These are phyloP conservation scores for Autographa gamma DNA, from an alignment of 2,888 invertebrate genomes.

Conservation along the genomic window DNA sequence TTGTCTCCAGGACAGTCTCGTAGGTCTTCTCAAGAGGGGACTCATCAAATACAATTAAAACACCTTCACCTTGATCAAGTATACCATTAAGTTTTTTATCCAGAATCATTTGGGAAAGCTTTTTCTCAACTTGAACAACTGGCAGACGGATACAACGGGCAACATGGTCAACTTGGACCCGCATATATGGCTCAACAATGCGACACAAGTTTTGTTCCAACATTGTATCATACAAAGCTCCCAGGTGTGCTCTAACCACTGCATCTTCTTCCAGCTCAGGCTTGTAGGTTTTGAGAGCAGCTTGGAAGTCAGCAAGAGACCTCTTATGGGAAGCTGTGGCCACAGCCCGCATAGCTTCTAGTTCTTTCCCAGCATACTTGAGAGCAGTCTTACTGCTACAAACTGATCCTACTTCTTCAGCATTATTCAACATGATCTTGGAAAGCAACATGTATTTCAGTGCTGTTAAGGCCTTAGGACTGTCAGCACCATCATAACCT, in stretches of 20 bases:
- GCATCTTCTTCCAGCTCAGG: conserved; percentile 98
- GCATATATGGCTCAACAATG: conserved; percentile 99
- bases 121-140: conserved; percentile 98
- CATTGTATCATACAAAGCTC: conserved; percentile 99
- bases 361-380: conserved; percentile 98
- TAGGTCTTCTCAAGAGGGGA: conserved; percentile 98
- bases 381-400: conserved; percentile 98
- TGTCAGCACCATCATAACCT: conserved; percentile 98
- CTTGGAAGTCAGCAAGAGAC: conserved; percentile 98
- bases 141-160: conserved; percentile 97
- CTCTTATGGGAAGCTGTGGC: conserved; percentile 98
- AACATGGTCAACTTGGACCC: conserved; percentile 98
- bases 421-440: conserved; percentile 99
- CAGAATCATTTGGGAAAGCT: conserved; percentile 99
- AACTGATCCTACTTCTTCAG: conserved; percentile 98
- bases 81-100: conserved; percentile 99
- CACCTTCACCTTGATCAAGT: conserved; percentile 99
- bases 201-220: conserved; percentile 99
- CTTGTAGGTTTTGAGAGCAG: conserved; percentile 95
- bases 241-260: conserved; percentile 98
- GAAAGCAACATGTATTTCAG: conserved; percentile 99
- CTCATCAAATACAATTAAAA: conserved; percentile 99
- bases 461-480: conserved; percentile 96
- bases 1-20: conserved; percentile 98
- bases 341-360: conserved; percentile 99